Base-by-base conservation (phyloP, 2,113 vertebrate genomes). In the Odocoileus virginianus region DNA sequence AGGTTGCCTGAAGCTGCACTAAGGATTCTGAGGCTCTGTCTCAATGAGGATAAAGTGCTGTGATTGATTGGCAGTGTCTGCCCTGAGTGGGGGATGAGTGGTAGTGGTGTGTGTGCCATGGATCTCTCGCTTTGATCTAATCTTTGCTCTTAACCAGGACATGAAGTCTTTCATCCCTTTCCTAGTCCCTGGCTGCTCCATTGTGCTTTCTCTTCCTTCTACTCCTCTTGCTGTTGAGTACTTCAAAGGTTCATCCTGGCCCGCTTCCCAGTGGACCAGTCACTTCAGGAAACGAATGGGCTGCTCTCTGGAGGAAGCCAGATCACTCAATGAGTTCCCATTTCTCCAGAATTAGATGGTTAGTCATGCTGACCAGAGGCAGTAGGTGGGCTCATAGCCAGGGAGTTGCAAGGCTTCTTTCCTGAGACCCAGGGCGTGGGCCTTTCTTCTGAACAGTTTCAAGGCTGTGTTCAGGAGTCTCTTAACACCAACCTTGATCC, bases 161-260 rank as follows among this genome's bases (percentile, higher is more conserved):
- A 47, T 4, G 52, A 33, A 50, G 60, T 57, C 58, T 88, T 64
- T 61, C 4, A 40, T 82, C 28, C 71, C 55, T 50, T 55, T 95
- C 60, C 30, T 0, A 11, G 33, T 47, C 81, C 85, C 83, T 27
- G 21, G 52, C 57, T 40, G 43, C 43, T 90, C 30, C 83, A 2
- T 16, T 64, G 81, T 76, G 40, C 54, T 67, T 91, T 93, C 79
- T 89, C 45, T 74, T 78, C 78, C 78, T 87, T 87, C 94, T 95
- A 33, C 30, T 93, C 30, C 28, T 93, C 81, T 87, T 85, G 52
- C 74, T 40, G 19, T 58, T 9, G 81, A 97, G 55, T 11, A 85
- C 96, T 91, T 97, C 96, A 98, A 97, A 97, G 92, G 81, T 78
- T 93, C 45, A 21, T 87, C 64, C 95, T 98, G 98, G 96, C 97